Evolutionary conservation across 2,888 invertebrate species (phyloP), one percentile per base, ranked within the genome.

Genomic region (Napeogenes inachia): DNA sequence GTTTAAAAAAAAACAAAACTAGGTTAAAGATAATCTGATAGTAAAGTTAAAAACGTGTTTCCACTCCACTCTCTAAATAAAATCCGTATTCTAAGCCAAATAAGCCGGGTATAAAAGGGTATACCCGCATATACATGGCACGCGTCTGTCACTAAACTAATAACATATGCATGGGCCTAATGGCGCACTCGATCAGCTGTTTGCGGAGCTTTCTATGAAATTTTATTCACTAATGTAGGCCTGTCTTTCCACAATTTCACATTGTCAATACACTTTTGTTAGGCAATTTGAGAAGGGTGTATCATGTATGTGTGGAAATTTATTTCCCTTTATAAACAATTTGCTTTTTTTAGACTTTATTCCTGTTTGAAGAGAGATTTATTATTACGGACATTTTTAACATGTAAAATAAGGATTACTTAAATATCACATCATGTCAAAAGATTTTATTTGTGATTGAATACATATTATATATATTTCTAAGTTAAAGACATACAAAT

Each of bases 161-260:
- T 89, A 89, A 89, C 87, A 88, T 89, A 89, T 89, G 89, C 89
- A 89, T 85, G 84, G 74, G 72, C 81, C 85, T 88, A 89, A 89
- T 89, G 89, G 88, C 72, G 67, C 70, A 81, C 78, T 80, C 87
- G 84, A 86, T 86, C 89, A 85, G 77, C 68, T 89, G 89, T 89
- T 90, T 89, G 87, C 83, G 72, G 82, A 81, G 85, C 89, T 90
- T 89, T 90, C 87, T 87, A 85, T 88, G 87, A 86, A 88, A 89
- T 88, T 88, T 89, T 88, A 89, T 89, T 89, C 87, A 81, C 79
- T 84, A 84, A 87, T 81, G 61, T 57, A 59, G 81, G 83, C 79
- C 68, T 76, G 70, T 75, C 50, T 74, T 71, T 75, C 70, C 21
- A 73, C 71, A 73, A 73, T 76, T 76, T 75, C 71, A 69, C 71